Evolutionary conservation across 2,888 invertebrate species (phyloP), one percentile per base, ranked within the genome.

Genomic region (Dynastes tityus): DNA sequence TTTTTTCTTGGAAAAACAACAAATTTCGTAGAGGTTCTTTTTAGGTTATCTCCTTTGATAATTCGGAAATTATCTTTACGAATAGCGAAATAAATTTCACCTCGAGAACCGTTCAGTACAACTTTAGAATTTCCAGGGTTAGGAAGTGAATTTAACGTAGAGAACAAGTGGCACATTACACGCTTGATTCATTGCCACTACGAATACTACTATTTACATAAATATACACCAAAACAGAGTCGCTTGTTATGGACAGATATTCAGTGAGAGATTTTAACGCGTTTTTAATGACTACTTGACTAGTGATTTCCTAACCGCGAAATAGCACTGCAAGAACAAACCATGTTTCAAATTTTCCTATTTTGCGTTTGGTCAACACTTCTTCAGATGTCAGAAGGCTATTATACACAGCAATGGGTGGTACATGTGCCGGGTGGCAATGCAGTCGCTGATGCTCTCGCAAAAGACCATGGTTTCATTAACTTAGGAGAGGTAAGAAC

Each of bases 361-460:
- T 58, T 79, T 64, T 77, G 76, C 51, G 55, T 79, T 22, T 79
- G 73, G 71, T 76, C 73, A 70, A 64, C 73, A 61, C 55, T 79
- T 58, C 64, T 79, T 65, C 76, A 63, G n/a, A 53, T 73, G 53
- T 71, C 79, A 29, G 76, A 79, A 67, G 58, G 76, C 32, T 77
- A 94, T 87, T 96, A 92, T 88, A 94, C 95, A 81, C 94, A 95
- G 88, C 95, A 95, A 89, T 96, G 96, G 95, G 97, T 96, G 80
- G 94, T 96, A 79, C 94, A 95, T 87, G 93, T 97, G 85, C 93
- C 93, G 29, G 94, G 92, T 80, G 91, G 91, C 82, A 89, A 91
- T 58, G 87, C 89, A 67, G 91, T 92, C 77, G 97, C 96, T 61
- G 93, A 94, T 85, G 90, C 90, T 58, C 93, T 97, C 64, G 97